Evolutionary conservation across 37 sponge, comb jelly and placozoan genomes (phyloP).

Genomic region (Spongilla lacustris): DNA sequence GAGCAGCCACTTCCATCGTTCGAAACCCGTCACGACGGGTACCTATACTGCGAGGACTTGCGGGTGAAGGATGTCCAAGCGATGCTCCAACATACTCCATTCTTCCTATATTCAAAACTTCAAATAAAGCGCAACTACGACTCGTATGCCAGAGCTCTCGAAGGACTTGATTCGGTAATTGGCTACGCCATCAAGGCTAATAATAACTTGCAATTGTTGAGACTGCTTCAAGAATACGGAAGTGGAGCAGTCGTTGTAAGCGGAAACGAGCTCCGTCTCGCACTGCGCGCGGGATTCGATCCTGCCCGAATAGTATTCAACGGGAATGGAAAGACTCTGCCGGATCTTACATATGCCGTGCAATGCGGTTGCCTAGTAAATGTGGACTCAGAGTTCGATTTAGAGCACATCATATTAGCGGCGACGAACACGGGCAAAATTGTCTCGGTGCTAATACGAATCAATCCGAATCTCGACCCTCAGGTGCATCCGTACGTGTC

Average conservation of each 20-base stretch:
- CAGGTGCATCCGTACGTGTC: neutral
- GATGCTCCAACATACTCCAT: neutral
- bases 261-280: slow-evolving; percentile 6
- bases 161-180: neutral
- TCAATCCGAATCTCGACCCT: slow-evolving; percentile 14
- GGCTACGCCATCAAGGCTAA: slow-evolving; percentile 21
- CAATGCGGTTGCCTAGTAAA: neutral
- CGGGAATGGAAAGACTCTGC: slow-evolving; percentile 2
- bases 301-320: neutral
- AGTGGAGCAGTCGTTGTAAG: neutral
- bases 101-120: neutral
- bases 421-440: neutral
- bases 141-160: neutral
- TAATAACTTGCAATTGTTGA: neutral
- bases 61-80: neutral
- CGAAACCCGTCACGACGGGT: neutral
- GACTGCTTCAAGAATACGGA: neutral
- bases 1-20: neutral
- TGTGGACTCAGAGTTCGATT: slow-evolving; percentile 5
- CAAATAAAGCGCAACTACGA: slow-evolving; percentile 2
- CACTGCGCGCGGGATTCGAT: neutral
- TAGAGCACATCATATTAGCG: neutral
- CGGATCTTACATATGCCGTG: neutral
- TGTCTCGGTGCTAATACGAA: neutral
- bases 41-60: neutral